Conservation (phyloP, 2,797 vertebrate species). For the Agapornis canus region DNA sequence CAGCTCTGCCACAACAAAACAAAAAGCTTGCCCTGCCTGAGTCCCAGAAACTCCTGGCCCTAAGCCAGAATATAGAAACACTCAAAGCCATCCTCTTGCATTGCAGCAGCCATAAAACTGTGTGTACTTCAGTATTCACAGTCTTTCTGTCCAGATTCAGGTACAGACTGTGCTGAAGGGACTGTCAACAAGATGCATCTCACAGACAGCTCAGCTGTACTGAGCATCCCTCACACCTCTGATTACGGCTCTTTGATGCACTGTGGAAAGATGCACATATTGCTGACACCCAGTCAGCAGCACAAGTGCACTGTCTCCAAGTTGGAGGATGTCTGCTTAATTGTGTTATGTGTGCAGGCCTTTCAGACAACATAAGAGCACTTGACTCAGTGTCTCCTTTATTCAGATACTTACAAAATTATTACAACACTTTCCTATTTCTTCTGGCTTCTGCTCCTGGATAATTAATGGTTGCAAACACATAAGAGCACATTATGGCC, state of each 20-base stretch:
- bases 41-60: background rate
- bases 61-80: background rate
- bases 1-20: background rate
- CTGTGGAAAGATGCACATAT: background rate
- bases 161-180: background rate
- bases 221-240: background rate
- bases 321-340: background rate
- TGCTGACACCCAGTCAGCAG: background rate
- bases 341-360: background rate
- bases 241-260: background rate
- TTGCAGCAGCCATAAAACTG: background rate
- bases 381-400: background rate
- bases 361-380: background rate
- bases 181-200: background rate
- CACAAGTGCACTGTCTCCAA: background rate
- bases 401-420: background rate
- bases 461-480: background rate
- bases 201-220: background rate
- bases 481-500: background rate
- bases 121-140: background rate
- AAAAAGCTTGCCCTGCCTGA: background rate
- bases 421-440: background rate
- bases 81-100: background rate
- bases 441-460: background rate
- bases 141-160: background rate